phyloP scores from a whole-genome alignment of 2,888 invertebrate genomes.

The Chaetoderma sp. region DNA sequence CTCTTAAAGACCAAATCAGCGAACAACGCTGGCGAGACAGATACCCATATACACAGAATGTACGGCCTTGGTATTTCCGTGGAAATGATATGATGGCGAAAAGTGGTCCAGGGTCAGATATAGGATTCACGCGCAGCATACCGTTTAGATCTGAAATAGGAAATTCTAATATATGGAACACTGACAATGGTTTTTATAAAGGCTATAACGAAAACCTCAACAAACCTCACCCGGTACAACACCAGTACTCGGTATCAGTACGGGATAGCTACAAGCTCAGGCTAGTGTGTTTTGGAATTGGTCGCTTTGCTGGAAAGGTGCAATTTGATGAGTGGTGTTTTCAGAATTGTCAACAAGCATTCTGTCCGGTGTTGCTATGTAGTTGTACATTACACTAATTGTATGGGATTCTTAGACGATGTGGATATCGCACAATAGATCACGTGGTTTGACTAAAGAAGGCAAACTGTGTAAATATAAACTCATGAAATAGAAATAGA shows the following conservation, averaged over 20 bases:
- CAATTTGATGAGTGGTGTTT: constrained; percentile 43
- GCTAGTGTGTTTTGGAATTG: constrained; percentile 39
- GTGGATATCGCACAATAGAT: no score
- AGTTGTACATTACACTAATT: constrained; percentile 30
- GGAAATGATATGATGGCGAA: no score
- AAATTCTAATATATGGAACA: not conserved
- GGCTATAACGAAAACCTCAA: not conserved
- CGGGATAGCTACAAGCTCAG: not conserved
- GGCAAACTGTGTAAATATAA: no score
- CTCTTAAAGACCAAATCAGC: constrained; percentile 6
- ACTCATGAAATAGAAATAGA: no score
- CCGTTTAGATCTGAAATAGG: no score
- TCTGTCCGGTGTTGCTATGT: constrained; percentile 40
- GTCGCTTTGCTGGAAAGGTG: constrained; percentile 27
- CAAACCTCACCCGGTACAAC: no score
- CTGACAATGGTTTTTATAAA: not conserved
- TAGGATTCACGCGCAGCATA: no score
- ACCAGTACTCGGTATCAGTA: not conserved
- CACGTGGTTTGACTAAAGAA: no score
- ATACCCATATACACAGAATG: not conserved
- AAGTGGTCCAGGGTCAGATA: no score
- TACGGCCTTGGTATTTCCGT: not conserved
- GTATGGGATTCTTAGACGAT: no score
- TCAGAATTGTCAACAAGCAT: constrained; percentile 31
- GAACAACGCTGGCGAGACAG: not conserved